A percentile compares a stretch with the other conserved stretches of the same genome.
phyloP scores from a whole-genome alignment of 1,140 invertebrate genomes.

The Drosophila willistoni region DNA sequence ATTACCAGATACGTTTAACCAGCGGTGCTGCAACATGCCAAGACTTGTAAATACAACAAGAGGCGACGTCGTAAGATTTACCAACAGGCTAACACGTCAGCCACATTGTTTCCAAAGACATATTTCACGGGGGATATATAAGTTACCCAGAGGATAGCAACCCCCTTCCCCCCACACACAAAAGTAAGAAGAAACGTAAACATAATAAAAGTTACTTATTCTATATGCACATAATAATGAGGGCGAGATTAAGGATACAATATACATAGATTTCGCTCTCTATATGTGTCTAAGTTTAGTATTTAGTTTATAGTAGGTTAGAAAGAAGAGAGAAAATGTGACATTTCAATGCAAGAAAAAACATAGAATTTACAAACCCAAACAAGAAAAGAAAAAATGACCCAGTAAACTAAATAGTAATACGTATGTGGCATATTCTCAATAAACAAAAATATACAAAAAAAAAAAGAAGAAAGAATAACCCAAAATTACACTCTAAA shows the following conservation, averaged over 20 bases:
- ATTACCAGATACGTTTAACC: slow-evolving; percentile 90
- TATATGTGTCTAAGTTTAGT: slow-evolving; percentile 35
- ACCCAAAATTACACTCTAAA: background rate
- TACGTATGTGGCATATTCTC: background rate
- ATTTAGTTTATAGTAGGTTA: slow-evolving; percentile 44
- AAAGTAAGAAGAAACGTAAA: background rate
- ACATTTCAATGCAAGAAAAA: slow-evolving; percentile 74
- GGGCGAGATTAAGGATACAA: background rate
- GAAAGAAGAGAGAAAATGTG: slow-evolving; percentile 67
- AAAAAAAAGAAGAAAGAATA: background rate
- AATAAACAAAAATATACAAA: background rate
- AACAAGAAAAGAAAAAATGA: slow-evolving; percentile 32
- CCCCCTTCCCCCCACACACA: background rate
- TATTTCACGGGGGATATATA: slow-evolving; percentile 64
- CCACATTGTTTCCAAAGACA: slow-evolving; percentile 77
- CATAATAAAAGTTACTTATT: slow-evolving; percentile 3
- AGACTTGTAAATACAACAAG: slow-evolving; percentile 81
- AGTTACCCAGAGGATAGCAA: background rate
- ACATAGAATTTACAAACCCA: slow-evolving; percentile 29
- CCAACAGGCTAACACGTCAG: slow-evolving; percentile 62
- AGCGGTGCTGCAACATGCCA: slow-evolving; percentile 73
- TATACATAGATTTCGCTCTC: background rate
- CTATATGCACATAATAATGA: slow-evolving; percentile 1
- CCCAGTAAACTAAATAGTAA: slow-evolving; percentile 41
- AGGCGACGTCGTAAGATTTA: slow-evolving; percentile 70